phyloP scores from a whole-genome alignment of 2,888 invertebrate genomes.

The Chrysodeixis includens region DNA sequence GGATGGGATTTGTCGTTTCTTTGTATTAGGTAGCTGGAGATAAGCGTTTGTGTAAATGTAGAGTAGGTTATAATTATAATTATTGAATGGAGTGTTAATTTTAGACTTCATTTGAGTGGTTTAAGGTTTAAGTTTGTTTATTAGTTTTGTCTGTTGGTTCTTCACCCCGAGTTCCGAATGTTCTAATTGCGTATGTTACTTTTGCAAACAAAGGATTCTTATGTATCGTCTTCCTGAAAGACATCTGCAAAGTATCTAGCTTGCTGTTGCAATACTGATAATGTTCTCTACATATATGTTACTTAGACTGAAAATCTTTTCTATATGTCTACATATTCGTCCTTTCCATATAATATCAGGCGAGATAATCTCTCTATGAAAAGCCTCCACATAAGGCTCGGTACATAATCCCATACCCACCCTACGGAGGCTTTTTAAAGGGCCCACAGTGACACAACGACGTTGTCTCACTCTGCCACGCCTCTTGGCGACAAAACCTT shows the following conservation, averaged over 20 bases:
- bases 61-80: neutral
- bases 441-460: conserved; percentile 79
- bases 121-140: conserved; percentile 3
- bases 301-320: neutral
- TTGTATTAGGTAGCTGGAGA: neutral
- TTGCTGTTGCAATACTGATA: no score
- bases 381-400: conserved; percentile 34
- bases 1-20: conserved; percentile 9
- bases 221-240: no score
- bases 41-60: neutral
- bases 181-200: neutral
- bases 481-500: conserved; percentile 86
- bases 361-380: conserved; percentile 13
- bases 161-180: neutral
- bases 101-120: neutral
- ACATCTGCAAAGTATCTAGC: no score
- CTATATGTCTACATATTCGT: neutral
- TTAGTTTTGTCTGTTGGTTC: neutral
- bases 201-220: neutral
- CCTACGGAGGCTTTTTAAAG: conserved; percentile 76
- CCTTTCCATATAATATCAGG: neutral
- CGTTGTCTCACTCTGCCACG: conserved; percentile 79
- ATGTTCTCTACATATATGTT: no score
- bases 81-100: neutral
- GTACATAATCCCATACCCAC: conserved; percentile 59